Base-by-base conservation (phyloP, 2,113 vertebrate genomes). In the Onychorhynchus coronatus region DNA sequence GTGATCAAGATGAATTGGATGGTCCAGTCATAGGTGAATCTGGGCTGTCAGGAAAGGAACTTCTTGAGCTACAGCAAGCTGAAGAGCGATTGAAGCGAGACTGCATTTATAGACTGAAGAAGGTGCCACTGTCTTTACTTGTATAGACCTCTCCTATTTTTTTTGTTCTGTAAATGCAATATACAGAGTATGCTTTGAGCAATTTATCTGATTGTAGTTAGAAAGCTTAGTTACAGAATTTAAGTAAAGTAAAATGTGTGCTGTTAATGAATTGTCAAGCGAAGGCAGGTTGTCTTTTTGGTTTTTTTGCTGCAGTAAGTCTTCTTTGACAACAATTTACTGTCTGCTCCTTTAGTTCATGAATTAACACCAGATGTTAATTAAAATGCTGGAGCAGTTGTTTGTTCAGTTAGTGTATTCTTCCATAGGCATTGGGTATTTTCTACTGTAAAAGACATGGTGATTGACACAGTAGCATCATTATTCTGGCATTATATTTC, bases 51-150 rank as follows among this genome's bases (percentile, higher is more conserved):
- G 89, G 96, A 49, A 98, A 98, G 96, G 98, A 99, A 79, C 94
- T 98, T 6, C 93, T 98, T 44, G 98, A 96, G 35, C 95, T 99
- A 50, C 97, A 93, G 52, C 98, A 99, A 72, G 98, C 98, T 56
- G 99, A 99, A 95, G 98, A 97, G 52, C 96, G 98, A 39, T 94
- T 99, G 52, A 98, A 97, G 81, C 95, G 85, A 93, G 99, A 99
- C 44, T 98, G 95, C 86, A 98, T 99, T 92, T 98, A 98, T 86
- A 97, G 97, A 58, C 96, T 99, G 25, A 98, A 98, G 80, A 99
- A 98, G 98, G 99, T 99, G 97, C 95, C 6, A 8, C 44, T 79
- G 7, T 55, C 78, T 95, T 96, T 93, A 66, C 47, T 70, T 74
- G 3, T 77, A 21, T 61, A 85, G 19, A 80, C 15, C 9, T 70